Percentiles rank a stretch among this genome's conserved stretches.
These are phyloP conservation scores for Amphiprion clarkii DNA, from an alignment of 2,797 vertebrate species.

Conservation along the genomic window DNA sequence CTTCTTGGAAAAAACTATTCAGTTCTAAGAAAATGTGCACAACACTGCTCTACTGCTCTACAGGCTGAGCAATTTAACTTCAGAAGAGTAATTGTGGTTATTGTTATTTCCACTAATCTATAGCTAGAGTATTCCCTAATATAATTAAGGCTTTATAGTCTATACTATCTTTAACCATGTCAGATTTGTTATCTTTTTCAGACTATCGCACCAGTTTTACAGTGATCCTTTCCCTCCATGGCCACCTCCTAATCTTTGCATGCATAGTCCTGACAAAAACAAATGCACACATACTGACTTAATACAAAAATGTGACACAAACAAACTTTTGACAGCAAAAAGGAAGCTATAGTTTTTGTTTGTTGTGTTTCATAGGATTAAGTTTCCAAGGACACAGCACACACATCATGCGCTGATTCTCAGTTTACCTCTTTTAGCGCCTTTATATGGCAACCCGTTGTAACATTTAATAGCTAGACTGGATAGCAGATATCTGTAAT, in stretches of 20 bases:
- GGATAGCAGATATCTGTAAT: no score
- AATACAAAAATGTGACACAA: not conserved
- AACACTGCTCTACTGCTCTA: not conserved
- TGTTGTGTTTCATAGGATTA: no score
- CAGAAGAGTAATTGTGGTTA: conserved; percentile 30
- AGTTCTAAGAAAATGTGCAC: conserved; percentile 47
- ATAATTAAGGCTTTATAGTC: not conserved
- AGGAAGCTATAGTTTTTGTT: no score
- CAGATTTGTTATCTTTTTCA: not conserved
- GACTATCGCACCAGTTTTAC: not conserved
- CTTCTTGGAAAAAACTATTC: conserved; percentile 39
- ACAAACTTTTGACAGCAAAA: not conserved
- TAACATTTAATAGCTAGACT: no score
- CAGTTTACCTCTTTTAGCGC: no score
- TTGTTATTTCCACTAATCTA: not conserved
- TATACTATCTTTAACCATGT: not conserved
- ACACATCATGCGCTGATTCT: no score
- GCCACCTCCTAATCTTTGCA: no score
- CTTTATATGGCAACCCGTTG: no score
- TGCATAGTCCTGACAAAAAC: not conserved
- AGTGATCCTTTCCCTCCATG: not conserved
- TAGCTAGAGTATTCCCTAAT: conserved; percentile 5
- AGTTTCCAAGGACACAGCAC: no score
- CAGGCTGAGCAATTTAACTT: conserved; percentile 35
- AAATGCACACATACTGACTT: not conserved